These are phyloP conservation scores for Meloe dianella DNA, from an alignment of 2,888 invertebrate species.

Conservation along the genomic window DNA sequence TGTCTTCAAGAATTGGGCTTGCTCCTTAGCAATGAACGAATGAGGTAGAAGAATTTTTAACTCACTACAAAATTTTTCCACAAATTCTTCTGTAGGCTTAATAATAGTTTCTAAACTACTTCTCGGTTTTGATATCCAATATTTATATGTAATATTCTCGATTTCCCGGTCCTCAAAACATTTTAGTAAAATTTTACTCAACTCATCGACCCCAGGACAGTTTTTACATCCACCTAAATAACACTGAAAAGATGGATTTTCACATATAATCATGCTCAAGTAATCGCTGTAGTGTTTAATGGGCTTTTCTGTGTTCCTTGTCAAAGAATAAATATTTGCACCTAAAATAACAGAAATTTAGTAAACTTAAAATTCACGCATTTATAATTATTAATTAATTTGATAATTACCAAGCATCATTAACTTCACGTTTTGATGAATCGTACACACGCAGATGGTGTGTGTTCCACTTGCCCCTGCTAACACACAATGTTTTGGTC, in stretches of 20 bases:
- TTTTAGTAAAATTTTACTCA: not conserved
- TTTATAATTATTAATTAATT: not conserved
- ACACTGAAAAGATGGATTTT: not conserved
- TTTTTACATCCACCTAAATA: not conserved
- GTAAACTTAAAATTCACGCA: not conserved
- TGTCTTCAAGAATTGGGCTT: not conserved
- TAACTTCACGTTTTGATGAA: slow-evolving; percentile 17
- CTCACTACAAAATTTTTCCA: not conserved
- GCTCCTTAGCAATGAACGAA: slow-evolving; percentile 1
- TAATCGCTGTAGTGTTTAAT: not conserved
- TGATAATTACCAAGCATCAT: no score
- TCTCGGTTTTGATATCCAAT: not conserved
- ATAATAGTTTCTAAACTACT: not conserved
- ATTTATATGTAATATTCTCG: not conserved
- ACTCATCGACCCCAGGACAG: not conserved
- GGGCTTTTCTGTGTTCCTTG: no score
- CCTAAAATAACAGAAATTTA: no score
- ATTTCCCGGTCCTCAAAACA: not conserved
- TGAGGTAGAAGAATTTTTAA: not conserved
- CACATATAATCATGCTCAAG: not conserved
- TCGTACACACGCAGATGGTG: slow-evolving; percentile 12
- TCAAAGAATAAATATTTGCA: no score
- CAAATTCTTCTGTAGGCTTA: not conserved
- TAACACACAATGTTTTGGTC: slow-evolving; percentile 13
- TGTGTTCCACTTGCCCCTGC: slow-evolving; percentile 19